These are phyloP conservation scores for Phrixothrix hirtus DNA, from an alignment of 2,888 invertebrate genomes.

Conservation along the genomic window DNA sequence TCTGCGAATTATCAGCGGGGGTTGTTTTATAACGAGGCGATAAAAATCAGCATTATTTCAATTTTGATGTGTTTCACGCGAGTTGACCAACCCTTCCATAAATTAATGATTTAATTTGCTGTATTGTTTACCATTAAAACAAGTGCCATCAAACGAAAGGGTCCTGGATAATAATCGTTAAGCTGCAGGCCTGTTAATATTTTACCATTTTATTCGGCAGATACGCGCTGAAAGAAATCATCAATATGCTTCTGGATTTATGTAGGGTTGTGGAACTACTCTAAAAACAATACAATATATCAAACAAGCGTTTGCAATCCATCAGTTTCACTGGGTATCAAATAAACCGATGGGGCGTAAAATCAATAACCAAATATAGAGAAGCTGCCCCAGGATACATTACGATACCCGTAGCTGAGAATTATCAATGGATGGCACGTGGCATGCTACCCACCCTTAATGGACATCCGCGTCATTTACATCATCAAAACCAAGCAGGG, in stretches of 20 bases:
- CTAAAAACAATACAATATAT: slow-evolving; percentile 36
- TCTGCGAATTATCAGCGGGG: background rate
- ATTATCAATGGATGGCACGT: slow-evolving; percentile 34
- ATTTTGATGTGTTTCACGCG: slow-evolving; percentile 11
- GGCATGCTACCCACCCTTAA: slow-evolving; percentile 33
- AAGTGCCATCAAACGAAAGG: slow-evolving; percentile 11
- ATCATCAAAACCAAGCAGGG: slow-evolving; percentile 23
- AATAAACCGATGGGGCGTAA: slow-evolving; percentile 40
- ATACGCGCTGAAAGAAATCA: slow-evolving; percentile 27
- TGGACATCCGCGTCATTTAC: slow-evolving; percentile 36
- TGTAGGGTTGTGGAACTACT: slow-evolving; percentile 18
- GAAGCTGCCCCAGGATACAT: slow-evolving; percentile 37
- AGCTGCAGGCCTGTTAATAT: slow-evolving; percentile 16
- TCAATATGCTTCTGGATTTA: slow-evolving; percentile 27
- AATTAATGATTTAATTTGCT: slow-evolving; percentile 21
- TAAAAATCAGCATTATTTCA: slow-evolving; percentile 17
- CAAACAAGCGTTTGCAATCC: slow-evolving; percentile 31
- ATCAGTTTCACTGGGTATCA: slow-evolving; percentile 36
- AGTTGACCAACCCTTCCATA: slow-evolving; percentile 9
- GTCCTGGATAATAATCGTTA: slow-evolving; percentile 5
- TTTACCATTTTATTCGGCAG: no score
- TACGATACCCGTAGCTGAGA: slow-evolving; percentile 38
- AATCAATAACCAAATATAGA: slow-evolving; percentile 35
- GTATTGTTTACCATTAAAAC: slow-evolving; percentile 15
- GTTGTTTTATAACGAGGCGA: slow-evolving; percentile 11